A percentile compares a stretch with the other conserved stretches of the same genome.
Conservation (phyloP, 2,113 vertebrate species). For the Eptatretus burgeri region DNA sequence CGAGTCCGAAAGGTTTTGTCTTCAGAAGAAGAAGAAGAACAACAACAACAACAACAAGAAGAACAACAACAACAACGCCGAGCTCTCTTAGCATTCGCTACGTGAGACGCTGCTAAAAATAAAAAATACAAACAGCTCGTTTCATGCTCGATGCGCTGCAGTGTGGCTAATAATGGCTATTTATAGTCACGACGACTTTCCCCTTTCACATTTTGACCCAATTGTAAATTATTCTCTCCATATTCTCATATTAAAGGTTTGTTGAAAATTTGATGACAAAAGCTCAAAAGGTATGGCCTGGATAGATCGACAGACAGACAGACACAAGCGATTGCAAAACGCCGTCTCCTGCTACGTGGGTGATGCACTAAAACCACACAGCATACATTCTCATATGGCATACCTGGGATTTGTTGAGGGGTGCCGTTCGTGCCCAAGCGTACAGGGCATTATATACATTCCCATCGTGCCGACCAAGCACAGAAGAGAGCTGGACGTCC, state of each 20-base stretch:
- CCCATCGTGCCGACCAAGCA: slow-evolving; percentile 72
- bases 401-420: slow-evolving; percentile 60
- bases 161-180: no score
- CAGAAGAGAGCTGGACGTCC: slow-evolving; percentile 37
- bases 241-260: not conserved
- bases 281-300: no score
- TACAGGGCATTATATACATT: slow-evolving; percentile 85
- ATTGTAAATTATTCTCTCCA: not conserved
- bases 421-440: slow-evolving; percentile 65
- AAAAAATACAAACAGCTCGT: no score
- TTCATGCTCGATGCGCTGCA: no score
- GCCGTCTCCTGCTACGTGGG: not conserved
- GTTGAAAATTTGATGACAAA: not conserved
- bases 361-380: not conserved
- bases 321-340: not conserved
- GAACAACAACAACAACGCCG: no score
- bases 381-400: not conserved
- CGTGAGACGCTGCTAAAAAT: no score
- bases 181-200: no score
- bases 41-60: no score
- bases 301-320: not conserved
- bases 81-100: no score
- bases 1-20: no score
- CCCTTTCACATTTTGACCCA: no score
- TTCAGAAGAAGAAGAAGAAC: no score